Percentiles rank a stretch among this genome's conserved stretches.
Conservation (phyloP, 2,888 invertebrate species). For the Leptothorax acervorum region DNA sequence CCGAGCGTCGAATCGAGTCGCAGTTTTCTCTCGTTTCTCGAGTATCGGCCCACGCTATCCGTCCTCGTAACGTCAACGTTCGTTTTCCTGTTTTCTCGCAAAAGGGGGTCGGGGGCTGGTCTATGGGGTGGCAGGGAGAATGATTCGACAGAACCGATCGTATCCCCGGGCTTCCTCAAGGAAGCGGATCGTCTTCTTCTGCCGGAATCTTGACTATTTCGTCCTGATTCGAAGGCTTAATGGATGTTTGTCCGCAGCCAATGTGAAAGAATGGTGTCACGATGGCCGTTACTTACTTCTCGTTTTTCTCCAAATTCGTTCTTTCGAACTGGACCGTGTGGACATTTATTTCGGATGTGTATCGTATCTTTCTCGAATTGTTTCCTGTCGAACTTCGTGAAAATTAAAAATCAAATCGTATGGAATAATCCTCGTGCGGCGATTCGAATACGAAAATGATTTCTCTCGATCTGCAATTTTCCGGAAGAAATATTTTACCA, state of each 20-base stretch:
- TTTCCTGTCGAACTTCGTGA: neutral
- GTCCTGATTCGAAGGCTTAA: conserved; percentile 39
- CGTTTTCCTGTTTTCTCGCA: conserved; percentile 51
- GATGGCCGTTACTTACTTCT: conserved; percentile 1
- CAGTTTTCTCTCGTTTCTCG: conserved; percentile 54
- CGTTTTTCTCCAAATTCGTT: neutral
- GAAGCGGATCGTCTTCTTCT: conserved; percentile 57
- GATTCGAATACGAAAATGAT: neutral
- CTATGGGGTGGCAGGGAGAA: conserved; percentile 20
- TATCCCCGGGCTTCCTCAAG: conserved; percentile 26
- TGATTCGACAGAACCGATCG: conserved; percentile 56
- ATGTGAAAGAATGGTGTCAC: conserved; percentile 23
- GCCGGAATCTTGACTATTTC: conserved; percentile 60
- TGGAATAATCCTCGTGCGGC: neutral
- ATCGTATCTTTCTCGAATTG: neutral
- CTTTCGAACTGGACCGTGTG: neutral
- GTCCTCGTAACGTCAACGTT: conserved; percentile 63
- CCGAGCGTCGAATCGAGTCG: conserved; percentile 45
- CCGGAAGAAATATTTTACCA: conserved; percentile 24
- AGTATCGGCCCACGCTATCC: conserved; percentile 57
- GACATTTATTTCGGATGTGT: neutral
- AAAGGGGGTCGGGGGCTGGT: neutral
- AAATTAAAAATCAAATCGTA: neutral
- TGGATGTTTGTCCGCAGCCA: conserved; percentile 51
- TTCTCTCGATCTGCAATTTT: conserved; percentile 16